A percentile compares a stretch with the other conserved stretches of the same genome.
Evolutionary conservation across 2,888 invertebrate species (phyloP).

Genomic region (Drosophila putrida): DNA sequence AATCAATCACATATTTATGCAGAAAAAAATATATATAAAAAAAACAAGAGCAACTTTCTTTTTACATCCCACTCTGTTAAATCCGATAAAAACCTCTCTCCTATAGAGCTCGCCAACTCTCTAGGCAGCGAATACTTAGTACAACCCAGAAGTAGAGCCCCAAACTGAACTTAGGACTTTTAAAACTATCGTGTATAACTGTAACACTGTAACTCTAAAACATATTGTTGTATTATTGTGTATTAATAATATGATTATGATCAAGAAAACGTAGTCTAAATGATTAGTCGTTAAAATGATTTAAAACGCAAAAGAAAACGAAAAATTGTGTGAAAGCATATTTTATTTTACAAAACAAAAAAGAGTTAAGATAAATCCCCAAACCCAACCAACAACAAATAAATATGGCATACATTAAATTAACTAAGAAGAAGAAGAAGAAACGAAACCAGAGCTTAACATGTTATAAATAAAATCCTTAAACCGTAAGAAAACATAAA

Average conservation of each 20-base stretch:
- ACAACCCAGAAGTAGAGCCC: slow-evolving; percentile 49
- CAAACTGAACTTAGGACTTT: slow-evolving; percentile 58
- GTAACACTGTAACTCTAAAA: slow-evolving; percentile 73
- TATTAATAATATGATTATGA: slow-evolving; percentile 68
- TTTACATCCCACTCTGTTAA: slow-evolving; percentile 30
- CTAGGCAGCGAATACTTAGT: slow-evolving; percentile 46
- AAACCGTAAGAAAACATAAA: slow-evolving; percentile 55
- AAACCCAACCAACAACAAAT: slow-evolving; percentile 38
- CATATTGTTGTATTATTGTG: slow-evolving; percentile 75
- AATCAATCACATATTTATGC: slow-evolving; percentile 15
- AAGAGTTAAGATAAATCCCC: slow-evolving; percentile 38
- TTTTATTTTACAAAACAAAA: slow-evolving; percentile 57
- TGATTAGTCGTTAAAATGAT: slow-evolving; percentile 72
- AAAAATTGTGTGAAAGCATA: slow-evolving; percentile 31
- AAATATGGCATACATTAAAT: slow-evolving; percentile 70
- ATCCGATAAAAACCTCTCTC: slow-evolving; percentile 34
- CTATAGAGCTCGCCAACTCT: slow-evolving; percentile 36
- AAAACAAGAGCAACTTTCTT: slow-evolving; percentile 41
- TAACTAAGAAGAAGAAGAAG: slow-evolving; percentile 57
- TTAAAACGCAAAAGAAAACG: slow-evolving; percentile 52
- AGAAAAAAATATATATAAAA: slow-evolving; percentile 17
- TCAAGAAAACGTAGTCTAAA: slow-evolving; percentile 72
- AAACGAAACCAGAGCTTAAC: slow-evolving; percentile 75
- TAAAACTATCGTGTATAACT: slow-evolving; percentile 34
- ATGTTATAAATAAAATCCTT: slow-evolving; percentile 61